A percentile compares a stretch with the other conserved stretches of the same genome.
These are phyloP conservation scores for Phainopepla nitens DNA, from an alignment of 2,113 vertebrate genomes.

Conservation along the genomic window DNA sequence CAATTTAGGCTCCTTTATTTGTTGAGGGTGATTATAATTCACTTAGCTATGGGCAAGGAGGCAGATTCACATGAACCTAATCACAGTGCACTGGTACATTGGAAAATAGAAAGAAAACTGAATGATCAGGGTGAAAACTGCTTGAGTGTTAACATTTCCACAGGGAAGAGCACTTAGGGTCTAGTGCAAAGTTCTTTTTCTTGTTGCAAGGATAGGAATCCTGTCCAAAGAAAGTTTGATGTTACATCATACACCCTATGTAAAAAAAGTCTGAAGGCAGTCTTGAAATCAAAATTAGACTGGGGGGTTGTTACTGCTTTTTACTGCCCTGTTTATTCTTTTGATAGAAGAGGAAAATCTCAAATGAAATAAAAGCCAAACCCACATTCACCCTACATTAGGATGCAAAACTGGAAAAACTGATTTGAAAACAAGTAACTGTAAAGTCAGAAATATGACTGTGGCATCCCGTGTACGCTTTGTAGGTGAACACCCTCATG, in stretches of 20 bases:
- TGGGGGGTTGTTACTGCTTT: not conserved
- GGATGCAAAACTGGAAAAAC: not conserved
- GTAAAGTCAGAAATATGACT: not conserved
- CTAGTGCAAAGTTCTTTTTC: not conserved
- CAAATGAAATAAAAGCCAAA: not conserved
- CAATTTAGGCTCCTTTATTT: not conserved
- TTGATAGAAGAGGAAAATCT: not conserved
- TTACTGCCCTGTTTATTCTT: not conserved
- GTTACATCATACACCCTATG: not conserved
- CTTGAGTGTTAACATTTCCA: not conserved
- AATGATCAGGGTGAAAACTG: not conserved
- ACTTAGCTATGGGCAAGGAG: not conserved
- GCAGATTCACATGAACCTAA: not conserved
- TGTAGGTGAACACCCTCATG: not conserved
- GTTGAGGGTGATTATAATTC: not conserved
- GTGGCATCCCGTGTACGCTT: not conserved
- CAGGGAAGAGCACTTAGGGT: not conserved
- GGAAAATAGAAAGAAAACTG: not conserved
- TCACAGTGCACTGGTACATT: not conserved
- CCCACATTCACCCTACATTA: not conserved
- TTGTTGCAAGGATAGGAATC: not conserved
- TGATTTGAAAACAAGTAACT: not conserved
- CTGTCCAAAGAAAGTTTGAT: not conserved
- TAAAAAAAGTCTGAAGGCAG: not conserved
- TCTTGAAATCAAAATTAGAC: not conserved